Evolutionary conservation across 2,888 invertebrate species (phyloP), one percentile per base, ranked within the genome.

Genomic region (Drosophila gaucha): DNA sequence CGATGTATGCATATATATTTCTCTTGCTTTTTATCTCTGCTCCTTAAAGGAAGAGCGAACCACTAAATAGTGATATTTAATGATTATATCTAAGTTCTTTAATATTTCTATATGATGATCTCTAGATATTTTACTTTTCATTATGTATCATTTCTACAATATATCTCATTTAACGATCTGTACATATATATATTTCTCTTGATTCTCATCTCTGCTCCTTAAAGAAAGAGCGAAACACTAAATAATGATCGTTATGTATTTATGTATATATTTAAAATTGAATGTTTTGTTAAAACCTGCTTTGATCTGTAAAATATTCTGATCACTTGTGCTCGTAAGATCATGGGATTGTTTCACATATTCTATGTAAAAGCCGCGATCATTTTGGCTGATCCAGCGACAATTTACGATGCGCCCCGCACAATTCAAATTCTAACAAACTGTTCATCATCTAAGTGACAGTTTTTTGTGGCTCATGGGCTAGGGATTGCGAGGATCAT

Each of bases 371-470:
- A 59, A 64, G 28, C 41, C 39, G 50, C 38, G 41, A 51, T 41
- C 39, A 31, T 20, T 46, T 44, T 18, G 3, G 14, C 24, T 59
- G 38, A 58, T 35, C 14, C 22, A 33, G 26, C 73, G 78, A 71
- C 52, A 82, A 90, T 90, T 90, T 90, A 90, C 86, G 90, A 90
- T 72, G 90, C 89, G 90, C 74, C 43, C 77, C 66, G 75, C 58
- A 85, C 83, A 88, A 89, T 90, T 88, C 86, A 85, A 83, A 87
- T 89, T 89, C 90, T 90, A 90, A 90, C 90, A 90, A 89, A 83
- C 89, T 89, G 85, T 90, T 82, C 80, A 90, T 90, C 90, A 90
- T 88, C 75, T 74, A 79, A 60, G 41, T 86, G 80, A 83, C 80
- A 80, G 74, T 77, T 60, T 60, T 46, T 43, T 51, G 33, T 14